Evolutionary conservation across 2,113 vertebrate species (phyloP).

Genomic region (Patagioenas fasciata): DNA sequence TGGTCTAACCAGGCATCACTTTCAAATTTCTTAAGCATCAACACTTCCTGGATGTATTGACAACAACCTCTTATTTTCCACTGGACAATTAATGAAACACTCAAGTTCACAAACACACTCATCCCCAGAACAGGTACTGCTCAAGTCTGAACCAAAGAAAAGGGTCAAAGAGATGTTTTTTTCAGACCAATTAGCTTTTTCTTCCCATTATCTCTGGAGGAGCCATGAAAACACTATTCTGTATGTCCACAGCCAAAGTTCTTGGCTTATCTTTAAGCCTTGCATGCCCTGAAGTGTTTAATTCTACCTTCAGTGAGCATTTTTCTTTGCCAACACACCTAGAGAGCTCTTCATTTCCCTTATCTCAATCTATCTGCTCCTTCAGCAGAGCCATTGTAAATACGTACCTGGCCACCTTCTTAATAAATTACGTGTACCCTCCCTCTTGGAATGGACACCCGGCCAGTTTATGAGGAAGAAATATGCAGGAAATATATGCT

Average conservation of each 20-base stretch:
- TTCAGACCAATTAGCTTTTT: background rate
- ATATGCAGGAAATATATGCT: slow-evolving; percentile 37
- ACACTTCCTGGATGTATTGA: background rate
- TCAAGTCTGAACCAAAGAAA: background rate
- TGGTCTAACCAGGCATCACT: background rate
- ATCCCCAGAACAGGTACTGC: background rate
- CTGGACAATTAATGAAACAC: background rate
- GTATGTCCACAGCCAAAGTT: slow-evolving; percentile 35
- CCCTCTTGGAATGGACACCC: slow-evolving; percentile 40
- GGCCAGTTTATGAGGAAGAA: background rate
- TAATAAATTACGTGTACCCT: slow-evolving; percentile 7
- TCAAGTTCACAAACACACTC: background rate
- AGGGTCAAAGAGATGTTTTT: background rate
- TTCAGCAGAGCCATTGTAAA: slow-evolving; percentile 44
- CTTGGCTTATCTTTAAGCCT: slow-evolving; percentile 49
- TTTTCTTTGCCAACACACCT: slow-evolving; percentile 59
- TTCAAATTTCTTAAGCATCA: background rate
- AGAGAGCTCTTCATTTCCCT: slow-evolving; percentile 53
- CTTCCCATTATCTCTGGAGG: background rate
- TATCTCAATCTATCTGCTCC: slow-evolving; percentile 56
- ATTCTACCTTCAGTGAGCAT: slow-evolving; percentile 34
- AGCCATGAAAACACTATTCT: slow-evolving; percentile 23
- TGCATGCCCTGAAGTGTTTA: slow-evolving; percentile 55
- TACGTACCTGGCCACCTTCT: slow-evolving; percentile 48
- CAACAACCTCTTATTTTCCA: background rate